Conservation (phyloP, 2,113 vertebrate species). For the Onychostruthus taczanowskii region DNA sequence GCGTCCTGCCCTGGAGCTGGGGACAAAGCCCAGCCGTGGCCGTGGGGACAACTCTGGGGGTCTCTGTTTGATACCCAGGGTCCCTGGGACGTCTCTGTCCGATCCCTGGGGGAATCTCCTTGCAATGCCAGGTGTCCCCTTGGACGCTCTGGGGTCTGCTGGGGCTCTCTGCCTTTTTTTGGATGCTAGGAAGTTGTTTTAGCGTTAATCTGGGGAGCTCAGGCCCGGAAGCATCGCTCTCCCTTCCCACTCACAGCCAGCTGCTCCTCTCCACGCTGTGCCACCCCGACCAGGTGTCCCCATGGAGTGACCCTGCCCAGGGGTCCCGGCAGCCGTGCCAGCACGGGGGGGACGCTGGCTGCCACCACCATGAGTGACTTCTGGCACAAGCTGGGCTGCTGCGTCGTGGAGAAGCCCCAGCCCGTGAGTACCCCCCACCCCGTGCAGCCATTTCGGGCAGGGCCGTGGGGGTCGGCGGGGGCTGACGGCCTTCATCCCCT, state of each 20-base stretch:
- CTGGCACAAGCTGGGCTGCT: slow-evolving; percentile 96
- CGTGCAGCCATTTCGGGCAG: accelerated
- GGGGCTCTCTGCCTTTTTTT: accelerated
- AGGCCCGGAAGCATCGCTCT: not conserved
- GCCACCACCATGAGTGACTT: slow-evolving; percentile 87
- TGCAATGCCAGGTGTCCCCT: accelerated
- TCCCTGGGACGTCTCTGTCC: not conserved
- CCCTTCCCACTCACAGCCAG: accelerated
- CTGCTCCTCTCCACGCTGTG: not conserved
- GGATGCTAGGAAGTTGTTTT: accelerated
- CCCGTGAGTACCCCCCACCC: slow-evolving; percentile 74
- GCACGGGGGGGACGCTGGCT: slow-evolving; percentile 56
- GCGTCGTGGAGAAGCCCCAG: slow-evolving; percentile 88
- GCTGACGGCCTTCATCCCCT: not conserved
- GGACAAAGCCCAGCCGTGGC: not conserved
- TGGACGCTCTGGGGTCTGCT: accelerated
- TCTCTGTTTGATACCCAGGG: not conserved
- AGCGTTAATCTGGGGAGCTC: accelerated
- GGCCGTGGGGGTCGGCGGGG: accelerated
- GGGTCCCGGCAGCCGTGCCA: not conserved
- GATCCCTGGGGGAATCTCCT: not conserved
- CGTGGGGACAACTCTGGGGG: accelerated
- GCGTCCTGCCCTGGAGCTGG: accelerated
- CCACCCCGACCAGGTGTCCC: not conserved
- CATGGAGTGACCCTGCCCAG: not conserved